A percentile compares a stretch with the other conserved stretches of the same genome.
phyloP scores from a whole-genome alignment of 2,797 vertebrate species.

The Basileuterus tristriatus region DNA sequence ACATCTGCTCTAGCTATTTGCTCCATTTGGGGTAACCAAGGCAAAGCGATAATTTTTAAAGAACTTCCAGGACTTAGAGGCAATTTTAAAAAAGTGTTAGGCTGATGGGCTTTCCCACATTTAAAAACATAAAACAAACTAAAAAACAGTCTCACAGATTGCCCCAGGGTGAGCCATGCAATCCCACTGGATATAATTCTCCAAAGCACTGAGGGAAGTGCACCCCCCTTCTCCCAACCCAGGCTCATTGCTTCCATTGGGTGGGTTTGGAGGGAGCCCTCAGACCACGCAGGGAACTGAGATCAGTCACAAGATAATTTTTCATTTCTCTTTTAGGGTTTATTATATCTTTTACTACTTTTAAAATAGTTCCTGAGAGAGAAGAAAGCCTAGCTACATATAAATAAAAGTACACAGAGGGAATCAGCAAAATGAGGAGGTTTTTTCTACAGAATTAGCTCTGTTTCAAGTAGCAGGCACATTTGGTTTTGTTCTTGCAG shows the following conservation, averaged over 20 bases:
- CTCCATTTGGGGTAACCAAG: background rate
- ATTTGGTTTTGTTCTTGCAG: background rate
- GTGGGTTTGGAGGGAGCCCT: background rate
- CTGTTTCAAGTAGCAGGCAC: background rate
- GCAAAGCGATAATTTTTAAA: background rate
- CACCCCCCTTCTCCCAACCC: rapidly evolving
- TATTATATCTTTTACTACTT: background rate
- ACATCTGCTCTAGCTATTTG: background rate
- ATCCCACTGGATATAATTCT: background rate
- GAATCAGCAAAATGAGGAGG: background rate
- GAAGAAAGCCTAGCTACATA: background rate
- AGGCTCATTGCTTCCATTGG: background rate
- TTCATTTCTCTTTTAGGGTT: background rate
- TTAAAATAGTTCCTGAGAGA: background rate
- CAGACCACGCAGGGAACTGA: background rate
- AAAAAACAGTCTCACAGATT: background rate
- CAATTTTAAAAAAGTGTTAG: background rate
- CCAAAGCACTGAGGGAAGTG: background rate
- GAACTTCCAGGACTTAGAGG: background rate
- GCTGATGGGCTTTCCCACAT: background rate
- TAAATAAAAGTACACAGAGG: background rate
- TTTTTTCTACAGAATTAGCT: background rate
- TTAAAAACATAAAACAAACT: background rate
- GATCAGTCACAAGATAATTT: background rate
- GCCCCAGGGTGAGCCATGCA: background rate